Conservation (phyloP, 2,888 invertebrate species). For the Maniola hyperantus region DNA sequence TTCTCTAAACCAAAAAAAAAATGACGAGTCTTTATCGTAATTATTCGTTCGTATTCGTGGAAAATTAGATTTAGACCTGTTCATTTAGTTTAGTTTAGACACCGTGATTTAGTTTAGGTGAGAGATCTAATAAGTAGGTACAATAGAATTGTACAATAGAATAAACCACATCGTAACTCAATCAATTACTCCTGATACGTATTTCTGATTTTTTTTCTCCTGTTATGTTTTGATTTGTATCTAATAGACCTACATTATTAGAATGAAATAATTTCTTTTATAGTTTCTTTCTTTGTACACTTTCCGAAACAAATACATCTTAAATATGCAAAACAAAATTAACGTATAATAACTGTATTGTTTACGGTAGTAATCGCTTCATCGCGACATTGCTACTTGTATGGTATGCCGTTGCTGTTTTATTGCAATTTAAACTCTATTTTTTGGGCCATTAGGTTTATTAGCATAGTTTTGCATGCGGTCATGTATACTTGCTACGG, state of each 20-base stretch:
- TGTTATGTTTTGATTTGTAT: no score
- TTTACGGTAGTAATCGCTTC: constrained; percentile 41
- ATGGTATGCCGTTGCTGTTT: constrained; percentile 10
- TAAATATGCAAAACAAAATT: constrained; percentile 28
- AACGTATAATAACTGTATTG: constrained; percentile 39
- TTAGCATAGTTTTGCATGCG: neutral
- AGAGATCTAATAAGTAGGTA: no score
- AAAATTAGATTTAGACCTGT: no score
- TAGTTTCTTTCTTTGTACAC: constrained; percentile 5
- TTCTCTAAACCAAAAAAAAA: no score
- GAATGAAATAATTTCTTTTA: neutral
- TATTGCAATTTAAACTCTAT: constrained; percentile 21
- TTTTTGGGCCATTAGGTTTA: neutral
- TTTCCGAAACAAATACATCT: constrained; percentile 7
- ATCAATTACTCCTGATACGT: no score
- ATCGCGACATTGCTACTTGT: constrained; percentile 37
- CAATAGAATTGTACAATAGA: no score
- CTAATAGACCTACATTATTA: neutral
- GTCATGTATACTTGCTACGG: constrained; percentile 11
- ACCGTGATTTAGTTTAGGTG: no score
- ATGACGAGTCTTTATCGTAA: no score
- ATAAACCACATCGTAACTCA: no score
- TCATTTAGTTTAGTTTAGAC: no score
- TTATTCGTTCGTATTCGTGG: no score
- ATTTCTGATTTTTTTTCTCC: no score